Evolutionary conservation across 2,888 invertebrate genomes (phyloP).

Genomic region (Tricholauxania praeusta): DNA sequence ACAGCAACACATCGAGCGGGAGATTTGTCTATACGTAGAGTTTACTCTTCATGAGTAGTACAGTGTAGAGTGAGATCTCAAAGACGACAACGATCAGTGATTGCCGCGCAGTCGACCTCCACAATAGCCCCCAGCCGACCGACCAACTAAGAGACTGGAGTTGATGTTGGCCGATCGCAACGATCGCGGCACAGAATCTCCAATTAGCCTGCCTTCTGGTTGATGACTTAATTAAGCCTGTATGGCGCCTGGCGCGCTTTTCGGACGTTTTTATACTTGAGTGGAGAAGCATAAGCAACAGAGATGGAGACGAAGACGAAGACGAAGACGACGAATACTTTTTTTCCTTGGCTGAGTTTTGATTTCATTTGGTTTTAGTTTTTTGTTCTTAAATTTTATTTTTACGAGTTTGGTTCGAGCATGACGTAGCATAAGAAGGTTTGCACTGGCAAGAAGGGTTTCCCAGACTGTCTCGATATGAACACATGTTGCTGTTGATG

Average conservation of each 20-base stretch:
- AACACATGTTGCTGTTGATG: constrained; percentile 19
- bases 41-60: not conserved
- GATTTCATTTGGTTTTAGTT: constrained; percentile 34
- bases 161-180: constrained; percentile 42
- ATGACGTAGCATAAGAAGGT: constrained; percentile 21
- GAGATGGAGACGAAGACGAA: constrained; percentile 20
- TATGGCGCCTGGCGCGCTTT: constrained; percentile 63
- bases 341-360: constrained; percentile 8
- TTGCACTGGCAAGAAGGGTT: constrained; percentile 7
- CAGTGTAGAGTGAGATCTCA: constrained; percentile 20
- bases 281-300: constrained; percentile 5
- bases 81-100: constrained; percentile 36
- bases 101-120: constrained; percentile 37
- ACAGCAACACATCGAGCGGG: constrained; percentile 37
- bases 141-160: constrained; percentile 38
- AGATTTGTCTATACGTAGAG: not conserved
- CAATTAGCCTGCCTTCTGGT: constrained; percentile 69
- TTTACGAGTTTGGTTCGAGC: constrained; percentile 4
- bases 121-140: constrained; percentile 12
- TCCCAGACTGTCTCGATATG: constrained; percentile 14
- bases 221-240: constrained; percentile 69
- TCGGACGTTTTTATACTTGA: constrained; percentile 39
- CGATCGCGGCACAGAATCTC: constrained; percentile 64
- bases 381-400: constrained; percentile 38
- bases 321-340: constrained; percentile 17